These are phyloP conservation scores for Chiloscyllium plagiosum DNA, from an alignment of 2,113 vertebrate species.

Conservation along the genomic window DNA sequence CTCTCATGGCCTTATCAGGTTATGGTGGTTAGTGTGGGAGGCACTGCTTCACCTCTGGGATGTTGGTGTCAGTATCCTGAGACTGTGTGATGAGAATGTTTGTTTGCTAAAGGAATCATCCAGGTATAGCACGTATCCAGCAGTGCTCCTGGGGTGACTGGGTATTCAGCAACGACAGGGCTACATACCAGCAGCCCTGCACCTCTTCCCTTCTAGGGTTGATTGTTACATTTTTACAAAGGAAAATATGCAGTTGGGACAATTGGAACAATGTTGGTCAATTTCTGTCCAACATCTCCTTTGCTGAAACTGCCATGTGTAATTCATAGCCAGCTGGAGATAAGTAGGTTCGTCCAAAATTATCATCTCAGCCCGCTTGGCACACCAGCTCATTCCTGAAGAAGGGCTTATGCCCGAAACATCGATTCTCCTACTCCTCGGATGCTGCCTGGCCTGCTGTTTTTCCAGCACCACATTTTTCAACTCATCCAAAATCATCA, in stretches of 20 bases:
- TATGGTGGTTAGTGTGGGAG: background rate
- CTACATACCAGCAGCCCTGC: background rate
- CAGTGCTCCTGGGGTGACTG: no score
- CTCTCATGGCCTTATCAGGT: background rate
- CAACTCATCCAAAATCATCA: background rate
- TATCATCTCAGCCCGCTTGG: no score
- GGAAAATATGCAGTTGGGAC: background rate
- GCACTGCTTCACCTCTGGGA: background rate
- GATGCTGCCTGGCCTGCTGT: no score
- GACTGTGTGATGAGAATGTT: background rate
- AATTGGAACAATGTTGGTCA: background rate
- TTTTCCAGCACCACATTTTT: no score
- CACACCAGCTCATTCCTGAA: no score
- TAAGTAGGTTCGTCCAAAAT: background rate
- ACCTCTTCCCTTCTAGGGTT: background rate
- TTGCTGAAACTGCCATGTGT: background rate
- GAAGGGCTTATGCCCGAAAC: no score
- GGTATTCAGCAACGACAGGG: background rate
- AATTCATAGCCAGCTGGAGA: background rate
- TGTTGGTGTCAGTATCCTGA: background rate
- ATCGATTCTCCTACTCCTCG: no score
- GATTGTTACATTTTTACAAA: background rate
- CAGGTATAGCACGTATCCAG: background rate
- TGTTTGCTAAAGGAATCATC: background rate
- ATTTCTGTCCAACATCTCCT: background rate